Conservation (phyloP, 2,113 vertebrate species). For the Isichthys henryi region DNA sequence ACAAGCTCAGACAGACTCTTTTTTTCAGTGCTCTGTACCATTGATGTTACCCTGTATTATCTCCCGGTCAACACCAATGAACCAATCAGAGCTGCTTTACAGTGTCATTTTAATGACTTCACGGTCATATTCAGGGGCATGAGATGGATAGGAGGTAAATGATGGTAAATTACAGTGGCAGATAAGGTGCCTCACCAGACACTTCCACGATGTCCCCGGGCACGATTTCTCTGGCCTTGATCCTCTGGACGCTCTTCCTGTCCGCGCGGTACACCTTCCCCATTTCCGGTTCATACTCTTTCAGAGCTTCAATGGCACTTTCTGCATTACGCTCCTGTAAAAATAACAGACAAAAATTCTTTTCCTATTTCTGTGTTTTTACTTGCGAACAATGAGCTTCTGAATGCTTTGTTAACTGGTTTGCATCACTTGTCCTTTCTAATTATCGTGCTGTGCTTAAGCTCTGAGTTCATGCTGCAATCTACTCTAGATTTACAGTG, state of each 20-base stretch:
- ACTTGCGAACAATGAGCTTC: background rate
- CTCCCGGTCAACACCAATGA: background rate
- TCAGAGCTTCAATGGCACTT: constrained; percentile 86
- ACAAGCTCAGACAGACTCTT: constrained; percentile 36
- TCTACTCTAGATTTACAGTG: constrained; percentile 32
- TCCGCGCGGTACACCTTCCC: constrained; percentile 85
- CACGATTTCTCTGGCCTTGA: constrained; percentile 83
- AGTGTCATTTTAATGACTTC: background rate
- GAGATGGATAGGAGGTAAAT: background rate
- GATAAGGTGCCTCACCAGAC: constrained; percentile 60
- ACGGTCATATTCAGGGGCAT: background rate
- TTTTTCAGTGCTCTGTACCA: constrained; percentile 29
- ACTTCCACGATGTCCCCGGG: constrained; percentile 86
- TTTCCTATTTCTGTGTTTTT: background rate
- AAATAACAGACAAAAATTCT: constrained; percentile 1
- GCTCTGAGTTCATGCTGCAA: constrained; percentile 36
- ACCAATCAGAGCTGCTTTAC: background rate
- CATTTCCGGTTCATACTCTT: constrained; percentile 91
- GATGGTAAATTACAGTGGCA: too few relatives aligned
- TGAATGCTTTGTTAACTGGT: background rate
- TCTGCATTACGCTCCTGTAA: constrained; percentile 83
- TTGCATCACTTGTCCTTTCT: background rate
- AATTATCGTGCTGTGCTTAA: constrained; percentile 25
- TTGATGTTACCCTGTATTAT: constrained; percentile 25
- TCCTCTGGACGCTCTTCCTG: constrained; percentile 82